phyloP scores from a whole-genome alignment of 2,797 vertebrate species.

The Gambelia wislizenii region DNA sequence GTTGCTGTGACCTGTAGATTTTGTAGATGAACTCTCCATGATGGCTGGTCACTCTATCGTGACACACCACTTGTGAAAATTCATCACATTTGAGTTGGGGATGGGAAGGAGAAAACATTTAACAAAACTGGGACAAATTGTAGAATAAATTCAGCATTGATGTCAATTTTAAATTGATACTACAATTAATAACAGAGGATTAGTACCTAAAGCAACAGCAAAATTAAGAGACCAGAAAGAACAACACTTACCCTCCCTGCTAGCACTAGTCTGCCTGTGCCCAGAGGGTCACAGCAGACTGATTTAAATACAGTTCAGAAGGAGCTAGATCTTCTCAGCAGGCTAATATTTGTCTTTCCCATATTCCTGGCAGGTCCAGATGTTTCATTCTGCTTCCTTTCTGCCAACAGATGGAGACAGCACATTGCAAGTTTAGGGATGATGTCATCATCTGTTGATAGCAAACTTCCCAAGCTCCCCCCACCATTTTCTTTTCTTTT shows the following conservation, averaged over 20 bases:
- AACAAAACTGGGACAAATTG: no score
- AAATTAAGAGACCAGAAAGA: neutral
- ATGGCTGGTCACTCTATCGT: no score
- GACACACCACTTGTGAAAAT: neutral
- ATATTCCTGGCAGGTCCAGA: neutral
- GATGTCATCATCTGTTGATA: neutral
- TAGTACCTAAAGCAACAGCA: neutral
- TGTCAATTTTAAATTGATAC: no score
- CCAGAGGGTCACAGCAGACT: no score
- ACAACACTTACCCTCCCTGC: neutral
- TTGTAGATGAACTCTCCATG: no score
- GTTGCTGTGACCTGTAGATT: no score
- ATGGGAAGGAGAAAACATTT: neutral
- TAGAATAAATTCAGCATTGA: neutral
- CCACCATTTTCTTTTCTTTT: neutral
- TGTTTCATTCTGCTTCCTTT: slow-evolving; percentile 8
- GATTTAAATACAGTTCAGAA: no score
- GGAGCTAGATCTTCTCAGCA: neutral
- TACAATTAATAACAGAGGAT: neutral
- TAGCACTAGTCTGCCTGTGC: neutral
- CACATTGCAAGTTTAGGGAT: slow-evolving; percentile 31
- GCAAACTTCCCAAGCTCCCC: neutral
- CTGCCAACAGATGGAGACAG: slow-evolving; percentile 47
- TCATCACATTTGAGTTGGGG: neutral
- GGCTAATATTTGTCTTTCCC: neutral